A percentile compares a stretch with the other conserved stretches of the same genome.
Evolutionary conservation across 2,113 vertebrate genomes (phyloP).

Genomic region (Pollimyrus isidori): DNA sequence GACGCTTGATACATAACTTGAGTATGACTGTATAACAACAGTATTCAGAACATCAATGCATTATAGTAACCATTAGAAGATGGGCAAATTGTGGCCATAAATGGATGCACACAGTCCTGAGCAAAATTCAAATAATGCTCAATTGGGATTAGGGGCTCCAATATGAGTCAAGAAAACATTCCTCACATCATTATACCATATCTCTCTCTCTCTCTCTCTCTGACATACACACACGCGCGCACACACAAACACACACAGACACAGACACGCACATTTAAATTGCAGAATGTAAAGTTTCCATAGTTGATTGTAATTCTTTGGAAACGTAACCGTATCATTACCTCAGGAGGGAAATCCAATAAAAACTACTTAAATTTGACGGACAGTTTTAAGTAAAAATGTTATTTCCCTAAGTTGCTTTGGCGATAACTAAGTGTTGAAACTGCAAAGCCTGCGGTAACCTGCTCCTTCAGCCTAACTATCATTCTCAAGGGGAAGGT

Average conservation of each 20-base stretch:
- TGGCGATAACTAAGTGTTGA: neutral
- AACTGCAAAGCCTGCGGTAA: neutral
- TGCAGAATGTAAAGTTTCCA: neutral
- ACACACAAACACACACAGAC: neutral
- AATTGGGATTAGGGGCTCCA: neutral
- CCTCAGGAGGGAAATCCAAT: neutral
- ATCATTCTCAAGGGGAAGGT: slow-evolving; percentile 7
- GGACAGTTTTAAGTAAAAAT: neutral
- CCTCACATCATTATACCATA: neutral
- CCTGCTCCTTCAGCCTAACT: neutral
- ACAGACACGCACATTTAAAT: neutral
- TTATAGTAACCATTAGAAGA: neutral
- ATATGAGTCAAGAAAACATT: neutral
- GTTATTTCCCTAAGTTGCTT: neutral
- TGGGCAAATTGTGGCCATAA: neutral
- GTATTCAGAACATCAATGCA: neutral
- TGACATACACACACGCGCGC: too few relatives aligned
- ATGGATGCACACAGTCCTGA: neutral
- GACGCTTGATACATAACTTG: neutral
- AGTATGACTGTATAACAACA: neutral
- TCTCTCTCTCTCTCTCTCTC: too few relatives aligned
- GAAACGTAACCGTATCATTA: neutral
- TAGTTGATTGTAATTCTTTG: neutral
- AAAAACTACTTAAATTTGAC: neutral
- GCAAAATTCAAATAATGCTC: neutral